Percentiles rank a stretch among this genome's conserved stretches.
phyloP scores from a whole-genome alignment of 2,113 vertebrate species.

The Oceanodroma tethys region DNA sequence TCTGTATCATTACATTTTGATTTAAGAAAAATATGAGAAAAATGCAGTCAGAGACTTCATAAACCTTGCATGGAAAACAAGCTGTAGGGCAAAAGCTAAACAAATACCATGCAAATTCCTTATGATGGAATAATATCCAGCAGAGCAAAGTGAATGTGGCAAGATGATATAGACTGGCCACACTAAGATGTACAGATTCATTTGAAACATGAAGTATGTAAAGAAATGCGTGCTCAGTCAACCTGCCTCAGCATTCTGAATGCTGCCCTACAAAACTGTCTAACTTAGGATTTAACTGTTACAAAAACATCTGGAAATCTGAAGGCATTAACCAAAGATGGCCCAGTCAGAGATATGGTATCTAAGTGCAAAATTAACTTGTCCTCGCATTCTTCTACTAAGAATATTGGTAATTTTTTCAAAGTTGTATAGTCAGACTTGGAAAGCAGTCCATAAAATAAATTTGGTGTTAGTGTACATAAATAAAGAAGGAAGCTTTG shows the following conservation, averaged over 20 bases:
- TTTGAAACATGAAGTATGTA: neutral
- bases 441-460: neutral
- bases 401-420: neutral
- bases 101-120: neutral
- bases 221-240: neutral
- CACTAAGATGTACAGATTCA: neutral
- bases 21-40: neutral
- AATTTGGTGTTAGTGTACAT: neutral
- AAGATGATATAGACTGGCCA: neutral
- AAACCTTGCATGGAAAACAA: neutral
- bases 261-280: neutral
- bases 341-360: neutral
- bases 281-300: neutral
- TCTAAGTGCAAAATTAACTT: neutral
- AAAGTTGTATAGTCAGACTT: neutral
- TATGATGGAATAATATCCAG: neutral
- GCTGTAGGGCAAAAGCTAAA: neutral
- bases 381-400: neutral
- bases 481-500: constrained; percentile 27
- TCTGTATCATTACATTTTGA: neutral
- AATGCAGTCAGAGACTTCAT: neutral
- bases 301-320: neutral
- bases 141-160: neutral
- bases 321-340: neutral
- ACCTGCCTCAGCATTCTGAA: neutral